Base-by-base conservation (phyloP, 1,140 invertebrate species). In the Metopolophium dirhodum region DNA sequence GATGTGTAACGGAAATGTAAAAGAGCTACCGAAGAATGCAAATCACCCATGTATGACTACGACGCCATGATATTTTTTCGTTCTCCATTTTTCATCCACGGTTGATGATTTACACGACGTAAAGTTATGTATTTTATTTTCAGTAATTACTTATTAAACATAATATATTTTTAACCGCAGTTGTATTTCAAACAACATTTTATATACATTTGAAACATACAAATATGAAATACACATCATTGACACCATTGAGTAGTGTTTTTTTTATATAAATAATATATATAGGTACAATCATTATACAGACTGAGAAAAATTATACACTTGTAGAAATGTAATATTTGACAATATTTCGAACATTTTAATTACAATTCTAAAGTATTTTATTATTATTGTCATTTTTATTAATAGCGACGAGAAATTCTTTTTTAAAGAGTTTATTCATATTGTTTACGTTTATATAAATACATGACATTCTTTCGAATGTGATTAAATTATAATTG, bases 31-130 rank as follows among this genome's bases (percentile, higher is more conserved):
- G 51, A 45, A 61, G 89, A 90, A 90, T 68, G 89, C 89, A 57
- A 90, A 30, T 90, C 89, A 61, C 26, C 54, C 89, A 90, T 90
- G 89, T 37, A 61, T 90, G 89, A 90, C 88, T 90, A 61, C 89
- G 49, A 61, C 57, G 89, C 89, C 89, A 90, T 90, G 54, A 68
- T 90, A 37, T 57, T 47, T 68, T 61, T 68, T 45, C 37, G 35
- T 30, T 57, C 23, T 90, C 87, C 87, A 88, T 89, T 41, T 89
- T 89, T 90, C 61, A 68, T 90, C 45, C 89, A 90, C 41, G 89
- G 89, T 90, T 68, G 54, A 68, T 90, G 57, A 22, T 90, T 90
- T 68, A 47, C 41, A 68, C 54, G 54, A 45, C 2, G 57, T 90
- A 68, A 41, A 30, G 37, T 26, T 18, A 30, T 45, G 54, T 47